phyloP scores from a whole-genome alignment of 1,140 invertebrate genomes.

The Samia ricini region DNA sequence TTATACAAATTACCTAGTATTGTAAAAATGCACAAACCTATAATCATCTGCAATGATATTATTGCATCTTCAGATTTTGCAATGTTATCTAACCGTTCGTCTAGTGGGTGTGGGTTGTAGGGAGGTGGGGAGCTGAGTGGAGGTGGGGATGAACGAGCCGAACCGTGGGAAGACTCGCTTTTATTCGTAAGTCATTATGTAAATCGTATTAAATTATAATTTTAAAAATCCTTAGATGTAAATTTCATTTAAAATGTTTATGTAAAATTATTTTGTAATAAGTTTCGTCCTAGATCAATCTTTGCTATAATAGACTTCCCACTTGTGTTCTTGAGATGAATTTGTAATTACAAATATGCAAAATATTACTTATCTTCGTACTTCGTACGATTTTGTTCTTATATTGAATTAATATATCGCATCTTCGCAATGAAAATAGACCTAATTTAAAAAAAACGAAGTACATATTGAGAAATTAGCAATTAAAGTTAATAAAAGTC shows the following conservation, averaged over 20 bases:
- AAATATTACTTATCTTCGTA: no score
- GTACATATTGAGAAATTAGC: no score
- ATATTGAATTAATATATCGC: no score
- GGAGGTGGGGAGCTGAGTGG: no score
- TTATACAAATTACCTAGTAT: neutral
- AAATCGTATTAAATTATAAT: neutral
- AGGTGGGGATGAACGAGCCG: neutral
- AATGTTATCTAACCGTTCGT: slow-evolving; percentile 17
- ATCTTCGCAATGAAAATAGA: no score
- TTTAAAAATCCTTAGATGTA: neutral
- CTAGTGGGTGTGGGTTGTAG: neutral
- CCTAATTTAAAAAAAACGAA: no score
- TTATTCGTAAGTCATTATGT: slow-evolving; percentile 6
- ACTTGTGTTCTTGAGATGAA: no score
- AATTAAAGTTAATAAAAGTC: no score
- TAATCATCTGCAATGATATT: slow-evolving; percentile 9
- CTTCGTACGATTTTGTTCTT: no score
- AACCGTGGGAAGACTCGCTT: slow-evolving; percentile 18
- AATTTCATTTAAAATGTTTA: neutral
- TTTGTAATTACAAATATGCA: no score
- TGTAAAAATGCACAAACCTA: no score
- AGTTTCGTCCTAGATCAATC: neutral
- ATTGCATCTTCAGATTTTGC: slow-evolving; percentile 16
- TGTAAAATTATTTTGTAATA: neutral
- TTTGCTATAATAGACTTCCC: neutral